Conservation (phyloP, 1,140 invertebrate species). For the Carcinoscorpius rotundicauda region DNA sequence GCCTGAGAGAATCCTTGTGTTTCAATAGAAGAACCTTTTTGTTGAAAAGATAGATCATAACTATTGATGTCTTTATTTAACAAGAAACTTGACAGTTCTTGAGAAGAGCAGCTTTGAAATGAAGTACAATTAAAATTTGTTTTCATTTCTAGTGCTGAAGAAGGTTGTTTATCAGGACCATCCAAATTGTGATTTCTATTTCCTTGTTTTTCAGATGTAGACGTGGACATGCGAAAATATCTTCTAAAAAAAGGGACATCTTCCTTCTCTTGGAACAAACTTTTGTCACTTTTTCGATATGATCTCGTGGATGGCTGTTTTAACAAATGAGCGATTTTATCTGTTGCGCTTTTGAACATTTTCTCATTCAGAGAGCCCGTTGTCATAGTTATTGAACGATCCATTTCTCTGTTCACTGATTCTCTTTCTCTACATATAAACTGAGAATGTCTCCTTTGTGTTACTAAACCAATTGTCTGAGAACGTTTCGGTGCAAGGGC, state of each 20-base stretch:
- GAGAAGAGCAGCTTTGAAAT: background rate
- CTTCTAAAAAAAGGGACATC: too few relatives aligned
- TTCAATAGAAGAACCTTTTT: background rate
- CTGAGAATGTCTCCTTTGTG: constrained; percentile 8
- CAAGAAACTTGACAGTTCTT: background rate
- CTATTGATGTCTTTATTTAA: background rate
- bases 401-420: background rate
- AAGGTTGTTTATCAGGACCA: too few relatives aligned
- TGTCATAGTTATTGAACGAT: background rate
- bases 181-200: too few relatives aligned
- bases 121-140: background rate
- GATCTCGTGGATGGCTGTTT: background rate
- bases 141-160: background rate
- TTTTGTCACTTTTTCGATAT: background rate
- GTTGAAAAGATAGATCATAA: background rate
- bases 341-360: constrained; percentile 17
- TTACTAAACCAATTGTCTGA: constrained; percentile 8
- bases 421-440: constrained; percentile 8
- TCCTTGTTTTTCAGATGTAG: background rate
- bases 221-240: background rate
- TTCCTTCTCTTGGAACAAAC: too few relatives aligned
- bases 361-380: constrained; percentile 19
- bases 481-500: constrained; percentile 9
- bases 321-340: constrained; percentile 4
- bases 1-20: background rate